Evolutionary conservation across 2,797 vertebrate species (phyloP), one percentile per base, ranked within the genome.

Genomic region (Peromyscus nudipes): DNA sequence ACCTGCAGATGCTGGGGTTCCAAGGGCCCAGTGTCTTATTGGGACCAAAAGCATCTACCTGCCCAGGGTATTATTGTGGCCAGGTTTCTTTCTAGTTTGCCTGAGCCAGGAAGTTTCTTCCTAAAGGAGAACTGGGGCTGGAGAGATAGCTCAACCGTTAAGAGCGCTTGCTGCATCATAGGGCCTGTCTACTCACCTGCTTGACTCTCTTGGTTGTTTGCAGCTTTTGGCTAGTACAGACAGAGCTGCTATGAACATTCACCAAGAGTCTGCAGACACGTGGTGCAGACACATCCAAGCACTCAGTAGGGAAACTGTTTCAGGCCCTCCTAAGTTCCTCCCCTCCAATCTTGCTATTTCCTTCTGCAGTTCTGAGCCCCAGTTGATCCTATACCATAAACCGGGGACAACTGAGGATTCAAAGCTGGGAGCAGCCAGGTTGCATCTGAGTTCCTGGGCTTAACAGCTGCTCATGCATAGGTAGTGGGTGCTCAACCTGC

Each of bases 261-360:
- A 25, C 12, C 31, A 52, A 25, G 25, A 52, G 43, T n/a, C 83
- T 52, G 43, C 21, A 52, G 55, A 75, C n/a, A 40, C 16, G 11
- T 71, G 75, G n/a, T 69, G 1, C 21, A 92, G 75, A 62, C 27
- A 17, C 73, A 60, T 69, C 57, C 3, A 37, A 80, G 79, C 49
- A n/a, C 12, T 4, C 0, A 1, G 0, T n/a, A 3, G 6, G 43
- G 27, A 49, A 73, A 60, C 31, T 46, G 1, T 27, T 12, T 7
- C 25, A 43, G 40, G 43, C 9, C 34, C 71, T 69, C 57, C 2
- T 16, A 16, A 23, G 6, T 4, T 4, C 21, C 25, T 17, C 37
- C 31, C 29, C 49, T 21, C 6, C 6, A 37, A 11, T 14, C 62
- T 57, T 73, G 14, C n/a, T 62, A 1, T 37, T 69, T 69, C 52